These are phyloP conservation scores for Lepisosteus osseus DNA, from an alignment of 2,113 vertebrate species.

Conservation along the genomic window DNA sequence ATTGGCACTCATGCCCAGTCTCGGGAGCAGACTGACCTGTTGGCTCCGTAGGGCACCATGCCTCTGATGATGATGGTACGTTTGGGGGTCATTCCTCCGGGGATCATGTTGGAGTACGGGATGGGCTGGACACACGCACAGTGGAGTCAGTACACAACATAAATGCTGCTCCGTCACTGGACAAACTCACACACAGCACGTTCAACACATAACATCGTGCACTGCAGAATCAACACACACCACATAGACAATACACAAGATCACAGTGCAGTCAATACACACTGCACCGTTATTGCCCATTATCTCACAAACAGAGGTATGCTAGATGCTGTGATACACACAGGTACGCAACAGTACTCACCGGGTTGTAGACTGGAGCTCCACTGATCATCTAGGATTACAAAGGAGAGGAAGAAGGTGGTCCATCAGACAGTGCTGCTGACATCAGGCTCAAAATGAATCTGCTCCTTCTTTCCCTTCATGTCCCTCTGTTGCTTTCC, in stretches of 20 bases:
- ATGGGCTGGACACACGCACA: conserved; percentile 50
- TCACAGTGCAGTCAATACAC: neutral
- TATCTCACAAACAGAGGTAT: neutral
- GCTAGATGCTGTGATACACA: too few relatives aligned
- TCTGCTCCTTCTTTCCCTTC: too few relatives aligned
- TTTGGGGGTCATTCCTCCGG: conserved; percentile 65
- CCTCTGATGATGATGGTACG: conserved; percentile 76
- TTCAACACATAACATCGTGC: neutral
- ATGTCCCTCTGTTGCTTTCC: neutral
- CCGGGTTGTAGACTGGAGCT: conserved; percentile 72
- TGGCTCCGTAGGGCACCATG: conserved; percentile 51
- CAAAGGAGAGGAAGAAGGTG: neutral
- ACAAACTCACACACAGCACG: neutral
- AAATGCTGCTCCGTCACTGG: neutral
- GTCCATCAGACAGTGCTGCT: neutral
- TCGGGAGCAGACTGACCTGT: conserved; percentile 45
- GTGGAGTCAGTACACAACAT: neutral
- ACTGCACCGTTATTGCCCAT: neutral
- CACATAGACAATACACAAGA: neutral
- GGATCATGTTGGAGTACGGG: conserved; percentile 57
- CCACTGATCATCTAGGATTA: conserved; percentile 58
- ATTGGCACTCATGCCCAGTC: too few relatives aligned
- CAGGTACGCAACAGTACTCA: conserved; percentile 40
- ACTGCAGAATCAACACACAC: too few relatives aligned
- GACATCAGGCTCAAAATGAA: too few relatives aligned